Conservation (phyloP, 2,113 vertebrate genomes). For the Oenanthe melanoleuca region DNA sequence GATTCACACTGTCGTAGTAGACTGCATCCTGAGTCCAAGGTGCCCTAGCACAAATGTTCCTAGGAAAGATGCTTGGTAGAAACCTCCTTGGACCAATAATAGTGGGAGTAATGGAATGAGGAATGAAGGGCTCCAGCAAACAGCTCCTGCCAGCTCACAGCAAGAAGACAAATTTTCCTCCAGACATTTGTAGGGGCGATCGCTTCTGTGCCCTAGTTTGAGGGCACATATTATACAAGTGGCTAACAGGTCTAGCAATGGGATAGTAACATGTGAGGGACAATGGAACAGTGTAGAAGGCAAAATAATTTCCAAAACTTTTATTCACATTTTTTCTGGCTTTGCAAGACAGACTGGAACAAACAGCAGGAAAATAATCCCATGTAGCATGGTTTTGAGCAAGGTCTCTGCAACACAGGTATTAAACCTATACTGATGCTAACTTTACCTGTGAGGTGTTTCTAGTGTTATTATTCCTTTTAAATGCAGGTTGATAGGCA, state of each 20-base stretch:
- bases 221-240: background rate
- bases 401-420: background rate
- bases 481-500: background rate
- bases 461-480: background rate
- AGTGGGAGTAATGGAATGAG: background rate
- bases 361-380: background rate
- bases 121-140: background rate
- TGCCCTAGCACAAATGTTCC: background rate
- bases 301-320: background rate
- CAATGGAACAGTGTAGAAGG: background rate
- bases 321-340: background rate
- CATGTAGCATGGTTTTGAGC: background rate
- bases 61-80: background rate
- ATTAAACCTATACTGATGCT: background rate
- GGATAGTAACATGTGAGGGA: background rate
- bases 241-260: background rate
- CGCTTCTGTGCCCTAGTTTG: background rate
- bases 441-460: background rate
- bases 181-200: accelerated
- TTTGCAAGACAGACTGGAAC: background rate
- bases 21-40: background rate
- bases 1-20: background rate
- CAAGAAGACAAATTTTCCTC: background rate
- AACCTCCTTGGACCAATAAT: background rate
- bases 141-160: background rate